phyloP scores from a whole-genome alignment of 2,797 vertebrate species.

The Sebastes miniatus region DNA sequence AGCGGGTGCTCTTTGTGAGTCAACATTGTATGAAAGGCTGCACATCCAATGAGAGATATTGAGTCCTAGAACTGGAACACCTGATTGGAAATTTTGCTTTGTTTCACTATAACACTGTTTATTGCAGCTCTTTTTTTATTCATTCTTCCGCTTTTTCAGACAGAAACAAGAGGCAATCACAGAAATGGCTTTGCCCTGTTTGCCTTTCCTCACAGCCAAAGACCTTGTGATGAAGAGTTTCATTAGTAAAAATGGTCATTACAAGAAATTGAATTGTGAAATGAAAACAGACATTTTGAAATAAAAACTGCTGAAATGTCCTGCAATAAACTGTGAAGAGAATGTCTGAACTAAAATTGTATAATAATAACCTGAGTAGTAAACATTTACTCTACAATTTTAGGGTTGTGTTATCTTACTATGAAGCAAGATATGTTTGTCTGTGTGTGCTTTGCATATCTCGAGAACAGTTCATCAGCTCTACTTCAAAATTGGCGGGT shows the following conservation, averaged over 20 bases:
- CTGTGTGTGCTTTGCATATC: not conserved
- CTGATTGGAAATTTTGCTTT: not conserved
- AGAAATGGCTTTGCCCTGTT: not conserved
- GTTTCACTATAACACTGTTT: not conserved
- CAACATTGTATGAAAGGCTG: not conserved
- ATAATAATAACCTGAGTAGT: not conserved
- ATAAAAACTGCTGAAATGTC: not conserved
- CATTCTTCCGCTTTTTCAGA: not conserved
- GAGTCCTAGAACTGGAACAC: not conserved
- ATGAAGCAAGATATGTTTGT: not conserved
- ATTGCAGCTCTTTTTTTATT: not conserved
- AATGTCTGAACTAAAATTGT: not conserved
- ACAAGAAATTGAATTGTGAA: not conserved
- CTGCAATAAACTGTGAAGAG: not conserved
- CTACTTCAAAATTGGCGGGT: not conserved
- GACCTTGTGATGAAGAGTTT: not conserved
- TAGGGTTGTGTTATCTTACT: too few relatives aligned
- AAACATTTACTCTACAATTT: not conserved
- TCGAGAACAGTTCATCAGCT: not conserved
- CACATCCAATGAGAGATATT: not conserved
- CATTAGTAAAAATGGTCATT: not conserved
- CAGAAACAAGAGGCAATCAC: not conserved
- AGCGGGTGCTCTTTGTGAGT: not conserved
- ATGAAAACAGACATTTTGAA: not conserved
- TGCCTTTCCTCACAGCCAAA: not conserved